phyloP scores from a whole-genome alignment of 2,888 invertebrate species.

The Prionchulus punctatus region DNA sequence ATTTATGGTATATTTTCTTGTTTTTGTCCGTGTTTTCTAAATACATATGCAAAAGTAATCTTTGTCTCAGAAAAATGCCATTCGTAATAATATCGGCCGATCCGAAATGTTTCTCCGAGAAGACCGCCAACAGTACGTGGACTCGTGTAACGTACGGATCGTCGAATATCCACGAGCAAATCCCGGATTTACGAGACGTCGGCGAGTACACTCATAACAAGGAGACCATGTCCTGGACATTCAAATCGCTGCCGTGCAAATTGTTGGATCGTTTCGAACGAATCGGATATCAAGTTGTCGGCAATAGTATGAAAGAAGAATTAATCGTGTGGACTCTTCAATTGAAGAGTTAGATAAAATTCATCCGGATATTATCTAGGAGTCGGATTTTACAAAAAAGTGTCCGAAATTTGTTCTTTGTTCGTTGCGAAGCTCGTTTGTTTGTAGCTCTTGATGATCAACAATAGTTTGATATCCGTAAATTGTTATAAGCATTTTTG shows the following conservation, averaged over 20 bases:
- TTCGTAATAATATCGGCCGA: neutral
- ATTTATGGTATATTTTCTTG: no score
- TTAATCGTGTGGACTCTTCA: neutral
- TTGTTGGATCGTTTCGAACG: constrained; percentile 1
- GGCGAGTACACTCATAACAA: constrained; percentile 3
- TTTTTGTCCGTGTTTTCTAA: no score
- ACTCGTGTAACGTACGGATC: constrained; percentile 3
- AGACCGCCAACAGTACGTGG: neutral
- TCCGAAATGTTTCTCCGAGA: neutral
- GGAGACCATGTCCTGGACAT: constrained; percentile 3
- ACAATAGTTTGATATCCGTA: no score
- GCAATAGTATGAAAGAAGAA: neutral
- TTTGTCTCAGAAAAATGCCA: no score
- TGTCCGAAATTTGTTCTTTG: no score
- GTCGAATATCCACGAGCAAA: neutral
- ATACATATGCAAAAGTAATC: no score
- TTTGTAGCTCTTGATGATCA: no score
- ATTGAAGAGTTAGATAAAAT: neutral
- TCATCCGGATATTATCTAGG: neutral
- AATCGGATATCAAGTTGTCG: neutral
- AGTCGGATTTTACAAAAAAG: no score
- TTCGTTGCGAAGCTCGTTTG: no score
- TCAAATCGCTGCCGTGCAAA: neutral
- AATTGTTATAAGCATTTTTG: no score
- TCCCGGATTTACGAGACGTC: neutral